A percentile compares a stretch with the other conserved stretches of the same genome.
These are phyloP conservation scores for Hormiphora californensis DNA, from an alignment of 37 sponge, comb jelly and placozoan species.

Conservation along the genomic window DNA sequence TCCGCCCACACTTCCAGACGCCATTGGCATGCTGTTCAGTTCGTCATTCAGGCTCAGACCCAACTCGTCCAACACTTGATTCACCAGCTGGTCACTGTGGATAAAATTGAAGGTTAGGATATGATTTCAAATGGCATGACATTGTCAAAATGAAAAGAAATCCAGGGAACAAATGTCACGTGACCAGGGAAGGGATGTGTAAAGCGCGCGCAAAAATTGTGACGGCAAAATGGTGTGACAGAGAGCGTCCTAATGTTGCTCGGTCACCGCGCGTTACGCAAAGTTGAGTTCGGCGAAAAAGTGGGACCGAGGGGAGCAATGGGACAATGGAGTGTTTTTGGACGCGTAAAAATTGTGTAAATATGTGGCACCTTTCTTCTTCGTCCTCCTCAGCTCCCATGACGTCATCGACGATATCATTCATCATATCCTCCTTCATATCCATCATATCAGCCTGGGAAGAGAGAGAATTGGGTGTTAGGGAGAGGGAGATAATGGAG, in stretches of 20 bases:
- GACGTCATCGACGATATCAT: slow-evolving; percentile 91
- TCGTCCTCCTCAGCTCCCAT: slow-evolving; percentile 93
- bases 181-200: not conserved
- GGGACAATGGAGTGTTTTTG: too few relatives aligned
- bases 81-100: slow-evolving; percentile 65
- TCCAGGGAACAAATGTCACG: too few relatives aligned
- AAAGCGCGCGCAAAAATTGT: slow-evolving; percentile 52
- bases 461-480: too few relatives aligned
- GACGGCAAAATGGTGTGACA: not conserved
- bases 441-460: slow-evolving; percentile 94
- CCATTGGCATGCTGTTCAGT: not conserved
- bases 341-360: too few relatives aligned
- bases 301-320: not conserved
- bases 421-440: slow-evolving; percentile 95
- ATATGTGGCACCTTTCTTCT: slow-evolving; percentile 70
- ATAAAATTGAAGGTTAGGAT: not conserved
- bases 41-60: slow-evolving; percentile 78
- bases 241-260: not conserved
- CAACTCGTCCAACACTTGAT: slow-evolving; percentile 80
- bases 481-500: too few relatives aligned
- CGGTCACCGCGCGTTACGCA: not conserved
- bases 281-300: not conserved
- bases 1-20: not conserved
- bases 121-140: not conserved
- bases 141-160: too few relatives aligned